These are phyloP conservation scores for Eriosoma lanigerum DNA, from an alignment of 1,140 invertebrate species.

Conservation along the genomic window DNA sequence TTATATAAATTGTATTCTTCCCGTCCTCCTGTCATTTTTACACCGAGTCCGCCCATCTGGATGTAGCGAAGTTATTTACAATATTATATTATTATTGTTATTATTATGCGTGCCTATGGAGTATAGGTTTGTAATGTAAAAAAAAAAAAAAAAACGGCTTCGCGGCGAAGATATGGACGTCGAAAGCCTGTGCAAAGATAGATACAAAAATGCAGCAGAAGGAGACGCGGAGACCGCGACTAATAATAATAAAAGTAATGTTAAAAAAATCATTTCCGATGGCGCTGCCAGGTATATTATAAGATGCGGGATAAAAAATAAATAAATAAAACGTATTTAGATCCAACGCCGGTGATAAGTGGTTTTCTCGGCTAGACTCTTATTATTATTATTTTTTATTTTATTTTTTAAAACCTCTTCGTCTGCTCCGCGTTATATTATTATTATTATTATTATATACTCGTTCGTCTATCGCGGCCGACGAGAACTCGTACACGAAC, in stretches of 20 bases:
- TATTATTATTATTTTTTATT: conserved; percentile 3
- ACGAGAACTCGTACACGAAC: conserved; percentile 24
- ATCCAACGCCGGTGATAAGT: conserved; percentile 31
- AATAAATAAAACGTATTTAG: conserved; percentile 43
- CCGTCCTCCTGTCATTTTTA: conserved; percentile 12
- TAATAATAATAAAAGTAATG: conserved; percentile 17
- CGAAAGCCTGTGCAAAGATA: not conserved
- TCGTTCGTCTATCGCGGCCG: not conserved
- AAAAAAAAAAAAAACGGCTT: not conserved
- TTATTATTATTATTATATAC: not conserved
- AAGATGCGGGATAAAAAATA: conserved; percentile 39
- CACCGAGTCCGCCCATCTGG: conserved; percentile 8
- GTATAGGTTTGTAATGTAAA: too few species aligned
- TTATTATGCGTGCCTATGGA: not conserved
- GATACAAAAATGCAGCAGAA: not conserved
- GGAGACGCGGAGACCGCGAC: not conserved
- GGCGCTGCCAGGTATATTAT: conserved; percentile 31
- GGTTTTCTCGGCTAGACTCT: conserved; percentile 49
- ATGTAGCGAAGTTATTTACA: not conserved
- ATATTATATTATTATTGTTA: not conserved
- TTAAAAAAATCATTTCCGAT: conserved; percentile 38
- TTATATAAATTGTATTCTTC: not conserved
- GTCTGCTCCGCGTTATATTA: not conserved
- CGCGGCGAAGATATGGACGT: too few species aligned
- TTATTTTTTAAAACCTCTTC: conserved; percentile 22